Evolutionary conservation across 2,888 invertebrate species (phyloP), one percentile per base, ranked within the genome.

Genomic region (Horisme vitalbata): DNA sequence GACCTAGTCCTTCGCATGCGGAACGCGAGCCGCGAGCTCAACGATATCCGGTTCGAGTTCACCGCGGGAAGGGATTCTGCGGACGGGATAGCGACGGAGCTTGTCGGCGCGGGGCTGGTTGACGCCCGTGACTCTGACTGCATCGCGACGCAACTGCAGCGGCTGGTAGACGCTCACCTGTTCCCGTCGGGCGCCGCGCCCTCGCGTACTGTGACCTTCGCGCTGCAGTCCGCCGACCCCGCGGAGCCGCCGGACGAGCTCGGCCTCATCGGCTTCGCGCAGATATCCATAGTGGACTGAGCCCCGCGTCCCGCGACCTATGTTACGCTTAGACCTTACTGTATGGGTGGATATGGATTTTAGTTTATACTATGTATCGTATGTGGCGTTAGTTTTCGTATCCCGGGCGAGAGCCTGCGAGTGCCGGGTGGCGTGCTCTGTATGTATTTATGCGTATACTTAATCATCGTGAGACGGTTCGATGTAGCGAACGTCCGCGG

Each of bases 1-100:
- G 96, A 97, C 90, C 91, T 97, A 56, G 97, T 97, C 45, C 91
- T 97, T 63, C 93, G 97, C 79, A 96, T 97, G 94, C 93, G 97
- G 63, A 99, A 99, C 90, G 92, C 95, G 43, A 94, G 94, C 64
- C 93, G 96, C 56, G 99, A 99, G 84, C 91, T 99, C 58, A 99
- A 99, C 86, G 99, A 99, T 82, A 99, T 99, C 72, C 94, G 98
- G 68, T 99, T 99, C 87, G 99, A 99, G 87, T 99, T 98, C 87
- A 95, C 97, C 30, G 94, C 97, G 24, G 97, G 97, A 28, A 95
- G 96, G 79, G 96, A 97, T 79, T 95, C 96, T 0, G 93, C 98
- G 0, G 98, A 98, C 80, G 98, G 98, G 41, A 98, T 99, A 64
- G 97, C 99, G 9, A 93, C 96, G n/a, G 99, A 99, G 88, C 90